Conservation (phyloP, 2,888 invertebrate species). For the Amphipoea lucens region DNA sequence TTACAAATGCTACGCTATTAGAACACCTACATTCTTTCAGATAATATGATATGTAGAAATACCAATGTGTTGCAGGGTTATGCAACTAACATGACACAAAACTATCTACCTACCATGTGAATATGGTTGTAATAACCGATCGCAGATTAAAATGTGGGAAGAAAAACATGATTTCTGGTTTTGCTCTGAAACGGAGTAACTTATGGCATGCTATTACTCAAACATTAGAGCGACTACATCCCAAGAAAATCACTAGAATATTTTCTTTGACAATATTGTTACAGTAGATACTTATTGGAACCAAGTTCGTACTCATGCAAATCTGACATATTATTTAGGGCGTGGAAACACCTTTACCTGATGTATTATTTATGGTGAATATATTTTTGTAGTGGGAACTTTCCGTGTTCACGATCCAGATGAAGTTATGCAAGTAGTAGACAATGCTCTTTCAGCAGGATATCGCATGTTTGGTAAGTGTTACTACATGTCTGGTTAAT, state of each 20-base stretch:
- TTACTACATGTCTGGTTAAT: neutral
- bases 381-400: conserved; percentile 89
- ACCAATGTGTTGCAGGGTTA: neutral
- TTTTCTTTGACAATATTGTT: neutral
- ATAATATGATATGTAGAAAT: neutral
- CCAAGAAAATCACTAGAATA: neutral
- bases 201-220: neutral
- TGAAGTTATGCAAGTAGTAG: conserved; percentile 84
- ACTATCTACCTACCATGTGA: neutral
- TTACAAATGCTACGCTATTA: neutral
- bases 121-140: neutral
- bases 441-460: conserved; percentile 92
- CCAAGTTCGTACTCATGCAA: neutral
- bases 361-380: neutral
- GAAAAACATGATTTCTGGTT: neutral
- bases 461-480: conserved; percentile 93
- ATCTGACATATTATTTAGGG: neutral
- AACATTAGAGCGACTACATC: neutral
- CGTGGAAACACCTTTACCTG: neutral
- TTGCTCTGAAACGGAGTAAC: neutral
- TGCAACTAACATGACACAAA: neutral
- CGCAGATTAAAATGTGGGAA: neutral
- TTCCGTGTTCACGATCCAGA: conserved; percentile 90
- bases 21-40: neutral
- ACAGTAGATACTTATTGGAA: conserved; percentile 2